Evolutionary conservation across 2,113 vertebrate genomes (phyloP).

Genomic region (Podarcis muralis): DNA sequence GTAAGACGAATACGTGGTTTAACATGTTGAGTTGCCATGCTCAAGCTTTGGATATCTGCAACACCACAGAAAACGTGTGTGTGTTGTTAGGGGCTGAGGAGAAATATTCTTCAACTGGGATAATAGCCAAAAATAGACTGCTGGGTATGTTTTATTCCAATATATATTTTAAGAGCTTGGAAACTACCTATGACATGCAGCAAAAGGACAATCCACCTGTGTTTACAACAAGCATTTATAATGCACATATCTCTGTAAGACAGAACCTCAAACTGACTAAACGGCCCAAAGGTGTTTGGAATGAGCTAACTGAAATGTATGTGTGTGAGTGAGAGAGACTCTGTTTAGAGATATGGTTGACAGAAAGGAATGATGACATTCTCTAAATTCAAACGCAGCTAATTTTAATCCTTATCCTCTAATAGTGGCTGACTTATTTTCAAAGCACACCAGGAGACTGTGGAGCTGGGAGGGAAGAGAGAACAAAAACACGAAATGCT

Average conservation of each 20-base stretch:
- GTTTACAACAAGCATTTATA: neutral
- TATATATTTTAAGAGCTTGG: neutral
- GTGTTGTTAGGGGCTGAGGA: neutral
- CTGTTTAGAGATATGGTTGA: neutral
- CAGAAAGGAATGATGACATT: neutral
- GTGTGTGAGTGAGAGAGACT: neutral
- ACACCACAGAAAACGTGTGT: neutral
- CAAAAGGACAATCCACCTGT: neutral
- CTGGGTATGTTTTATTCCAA: neutral
- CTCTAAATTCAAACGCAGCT: neutral
- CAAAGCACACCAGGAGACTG: neutral
- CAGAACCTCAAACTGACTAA: neutral
- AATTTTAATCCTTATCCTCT: neutral
- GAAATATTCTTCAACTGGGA: neutral
- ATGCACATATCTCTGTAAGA: neutral
- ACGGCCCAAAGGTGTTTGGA: neutral
- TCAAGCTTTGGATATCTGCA: neutral
- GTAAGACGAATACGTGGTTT: neutral
- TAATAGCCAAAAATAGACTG: neutral
- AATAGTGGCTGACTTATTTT: neutral
- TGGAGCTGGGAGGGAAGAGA: neutral
- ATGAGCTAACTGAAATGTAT: neutral
- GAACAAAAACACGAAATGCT: neutral
- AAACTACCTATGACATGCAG: neutral
- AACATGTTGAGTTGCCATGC: neutral